Percentiles rank a stretch among this genome's conserved stretches.
phyloP scores from a whole-genome alignment of 2,888 invertebrate species.

The Drosophila aldrichi region DNA sequence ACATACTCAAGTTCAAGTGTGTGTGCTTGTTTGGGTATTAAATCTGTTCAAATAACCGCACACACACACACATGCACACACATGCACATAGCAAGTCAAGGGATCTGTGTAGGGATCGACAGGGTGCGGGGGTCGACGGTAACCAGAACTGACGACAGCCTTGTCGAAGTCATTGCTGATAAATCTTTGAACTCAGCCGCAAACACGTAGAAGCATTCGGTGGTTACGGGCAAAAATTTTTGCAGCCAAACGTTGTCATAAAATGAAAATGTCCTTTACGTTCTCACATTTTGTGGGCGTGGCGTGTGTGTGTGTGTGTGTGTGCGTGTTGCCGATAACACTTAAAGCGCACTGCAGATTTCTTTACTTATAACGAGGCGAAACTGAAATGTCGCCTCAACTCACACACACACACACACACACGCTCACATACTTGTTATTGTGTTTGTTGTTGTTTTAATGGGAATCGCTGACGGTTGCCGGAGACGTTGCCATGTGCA shows the following conservation, averaged over 20 bases:
- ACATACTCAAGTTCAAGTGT: conserved; percentile 2
- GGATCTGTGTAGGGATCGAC: background rate
- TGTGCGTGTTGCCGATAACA: conserved; percentile 80
- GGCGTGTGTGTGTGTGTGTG: conserved; percentile 47
- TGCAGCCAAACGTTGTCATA: conserved; percentile 75
- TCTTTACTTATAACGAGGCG: conserved; percentile 78
- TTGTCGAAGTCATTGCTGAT: conserved; percentile 79
- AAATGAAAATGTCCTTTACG: conserved; percentile 80
- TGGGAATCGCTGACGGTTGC: conserved; percentile 61
- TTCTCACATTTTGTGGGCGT: conserved; percentile 66
- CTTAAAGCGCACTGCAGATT: conserved; percentile 81
- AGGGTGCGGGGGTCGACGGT: background rate
- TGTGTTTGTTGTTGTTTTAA: conserved; percentile 71
- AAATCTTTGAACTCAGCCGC: conserved; percentile 80
- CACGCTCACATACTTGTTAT: conserved; percentile 20
- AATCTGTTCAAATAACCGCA: conserved; percentile 78
- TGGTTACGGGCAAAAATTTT: conserved; percentile 65
- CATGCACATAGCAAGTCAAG: conserved; percentile 1
- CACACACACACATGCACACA: too few species aligned
- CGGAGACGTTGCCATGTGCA: conserved; percentile 72
- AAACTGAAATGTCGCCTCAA: conserved; percentile 39
- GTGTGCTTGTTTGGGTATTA: conserved; percentile 62
- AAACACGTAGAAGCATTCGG: conserved; percentile 81
- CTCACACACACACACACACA: conserved; percentile 4
- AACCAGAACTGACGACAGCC: conserved; percentile 68